Conservation (phyloP, 2,797 vertebrate genomes). For the Chelon auratus region DNA sequence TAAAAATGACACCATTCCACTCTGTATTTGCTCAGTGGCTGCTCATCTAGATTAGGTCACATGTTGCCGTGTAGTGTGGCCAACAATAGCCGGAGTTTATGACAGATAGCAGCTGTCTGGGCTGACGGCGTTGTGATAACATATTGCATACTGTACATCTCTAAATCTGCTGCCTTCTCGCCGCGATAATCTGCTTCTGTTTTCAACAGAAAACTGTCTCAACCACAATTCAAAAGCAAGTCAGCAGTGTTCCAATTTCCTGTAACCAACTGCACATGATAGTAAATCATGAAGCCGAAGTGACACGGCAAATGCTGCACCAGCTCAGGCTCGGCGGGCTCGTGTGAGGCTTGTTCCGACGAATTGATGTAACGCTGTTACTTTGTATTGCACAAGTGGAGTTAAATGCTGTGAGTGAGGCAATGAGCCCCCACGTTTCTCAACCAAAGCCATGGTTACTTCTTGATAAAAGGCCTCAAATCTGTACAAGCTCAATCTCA, state of each 20-base stretch:
- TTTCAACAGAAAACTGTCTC: slow-evolving; percentile 80
- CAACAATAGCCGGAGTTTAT: slow-evolving; percentile 83
- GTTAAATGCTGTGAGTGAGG: slow-evolving; percentile 63
- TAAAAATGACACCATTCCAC: slow-evolving; percentile 84
- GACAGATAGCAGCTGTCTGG: slow-evolving; percentile 84
- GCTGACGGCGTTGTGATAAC: slow-evolving; percentile 76
- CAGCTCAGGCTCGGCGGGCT: slow-evolving; percentile 17
- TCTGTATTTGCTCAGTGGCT: slow-evolving; percentile 82
- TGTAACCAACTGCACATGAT: slow-evolving; percentile 80
- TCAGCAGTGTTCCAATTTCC: slow-evolving; percentile 80
- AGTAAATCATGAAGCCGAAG: slow-evolving; percentile 77
- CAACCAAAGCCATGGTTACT: slow-evolving; percentile 66
- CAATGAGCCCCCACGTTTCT: slow-evolving; percentile 71
- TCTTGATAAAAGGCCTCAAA: slow-evolving; percentile 65
- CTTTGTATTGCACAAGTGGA: slow-evolving; percentile 77
- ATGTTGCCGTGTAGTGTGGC: slow-evolving; percentile 75
- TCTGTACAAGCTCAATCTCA: slow-evolving; percentile 54
- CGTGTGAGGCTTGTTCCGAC: slow-evolving; percentile 51
- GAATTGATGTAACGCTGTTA: slow-evolving; percentile 72
- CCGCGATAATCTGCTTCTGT: slow-evolving; percentile 81
- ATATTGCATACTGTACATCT: slow-evolving; percentile 83
- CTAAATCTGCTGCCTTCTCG: slow-evolving; percentile 77
- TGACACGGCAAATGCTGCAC: slow-evolving; percentile 53
- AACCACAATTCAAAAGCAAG: slow-evolving; percentile 78
- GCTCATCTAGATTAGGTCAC: slow-evolving; percentile 83